These are phyloP conservation scores for Acanthiza pusilla DNA, from an alignment of 2,797 vertebrate genomes.

Conservation along the genomic window DNA sequence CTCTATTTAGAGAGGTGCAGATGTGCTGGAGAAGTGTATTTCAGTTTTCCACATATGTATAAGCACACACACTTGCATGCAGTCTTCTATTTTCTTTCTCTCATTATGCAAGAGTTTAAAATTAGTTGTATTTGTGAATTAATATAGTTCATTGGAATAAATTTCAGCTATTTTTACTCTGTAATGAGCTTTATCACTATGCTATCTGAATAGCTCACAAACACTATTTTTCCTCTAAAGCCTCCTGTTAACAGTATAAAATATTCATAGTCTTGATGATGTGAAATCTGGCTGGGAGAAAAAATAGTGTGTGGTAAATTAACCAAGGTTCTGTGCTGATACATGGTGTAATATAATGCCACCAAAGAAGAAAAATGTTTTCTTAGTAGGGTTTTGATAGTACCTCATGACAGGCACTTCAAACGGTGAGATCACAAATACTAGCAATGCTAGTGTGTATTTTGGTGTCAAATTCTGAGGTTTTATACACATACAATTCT, in stretches of 20 bases:
- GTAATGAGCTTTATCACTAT: background rate
- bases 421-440: background rate
- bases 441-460: background rate
- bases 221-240: background rate
- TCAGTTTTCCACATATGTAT: background rate
- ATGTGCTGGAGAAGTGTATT: background rate
- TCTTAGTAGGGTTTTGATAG: background rate
- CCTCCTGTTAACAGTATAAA: background rate
- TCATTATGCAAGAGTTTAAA: background rate
- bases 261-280: background rate
- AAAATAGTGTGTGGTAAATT: background rate
- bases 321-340: background rate
- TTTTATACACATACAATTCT: background rate
- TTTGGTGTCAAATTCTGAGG: background rate
- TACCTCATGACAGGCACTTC: background rate
- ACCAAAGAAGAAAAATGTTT: background rate
- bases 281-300: background rate
- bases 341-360: background rate
- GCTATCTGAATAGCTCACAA: background rate
- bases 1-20: background rate
- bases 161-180: background rate
- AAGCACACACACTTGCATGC: background rate
- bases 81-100: background rate
- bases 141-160: background rate
- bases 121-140: background rate